Evolutionary conservation across 2,888 invertebrate genomes (phyloP).

Genomic region (Adineta ricciae): DNA sequence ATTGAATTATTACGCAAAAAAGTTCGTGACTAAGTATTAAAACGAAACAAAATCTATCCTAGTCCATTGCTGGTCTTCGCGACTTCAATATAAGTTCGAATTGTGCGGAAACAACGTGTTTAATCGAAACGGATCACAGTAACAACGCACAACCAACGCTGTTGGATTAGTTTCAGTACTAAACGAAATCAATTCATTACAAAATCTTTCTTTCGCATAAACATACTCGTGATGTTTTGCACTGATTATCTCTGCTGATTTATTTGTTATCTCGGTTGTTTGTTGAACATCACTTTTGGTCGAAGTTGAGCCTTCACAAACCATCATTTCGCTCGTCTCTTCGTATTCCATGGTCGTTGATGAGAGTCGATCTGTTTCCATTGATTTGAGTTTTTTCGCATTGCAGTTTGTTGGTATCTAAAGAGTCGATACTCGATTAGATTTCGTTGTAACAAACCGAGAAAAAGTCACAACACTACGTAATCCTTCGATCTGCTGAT

Average conservation of each 20-base stretch:
- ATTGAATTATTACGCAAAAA: no score
- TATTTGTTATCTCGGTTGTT: background rate
- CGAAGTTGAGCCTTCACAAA: background rate
- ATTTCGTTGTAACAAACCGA: no score
- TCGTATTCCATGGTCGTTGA: background rate
- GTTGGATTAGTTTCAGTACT: background rate
- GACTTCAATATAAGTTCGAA: background rate
- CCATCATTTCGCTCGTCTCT: background rate
- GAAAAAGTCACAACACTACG: no score
- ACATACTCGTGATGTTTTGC: background rate
- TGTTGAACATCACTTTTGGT: background rate
- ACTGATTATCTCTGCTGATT: background rate
- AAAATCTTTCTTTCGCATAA: background rate
- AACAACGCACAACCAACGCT: background rate
- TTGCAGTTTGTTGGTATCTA: background rate
- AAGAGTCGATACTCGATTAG: background rate
- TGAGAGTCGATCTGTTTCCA: background rate
- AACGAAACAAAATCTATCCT: background rate
- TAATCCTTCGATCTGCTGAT: no score
- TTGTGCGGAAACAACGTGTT: background rate
- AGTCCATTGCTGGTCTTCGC: background rate
- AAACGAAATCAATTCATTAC: background rate
- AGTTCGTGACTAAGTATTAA: no score
- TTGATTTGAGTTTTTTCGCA: background rate
- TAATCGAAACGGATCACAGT: slow-evolving; percentile 10